Base-by-base conservation (phyloP, 2,888 invertebrate species). In the Electrophaes corylata region DNA sequence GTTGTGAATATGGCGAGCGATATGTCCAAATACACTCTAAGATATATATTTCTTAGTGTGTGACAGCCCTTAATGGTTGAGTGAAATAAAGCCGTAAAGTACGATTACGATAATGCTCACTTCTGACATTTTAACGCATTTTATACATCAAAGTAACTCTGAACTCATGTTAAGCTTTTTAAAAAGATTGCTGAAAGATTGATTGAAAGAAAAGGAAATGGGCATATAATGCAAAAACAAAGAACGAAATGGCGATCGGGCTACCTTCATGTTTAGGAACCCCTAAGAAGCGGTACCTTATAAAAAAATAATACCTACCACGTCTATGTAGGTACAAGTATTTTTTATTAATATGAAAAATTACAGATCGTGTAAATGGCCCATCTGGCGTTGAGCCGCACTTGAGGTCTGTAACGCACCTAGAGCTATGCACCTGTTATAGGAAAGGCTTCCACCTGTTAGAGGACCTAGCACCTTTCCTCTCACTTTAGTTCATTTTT, bases 81-180 rank as follows among this genome's bases (percentile, higher is more conserved):
- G 23, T 43, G 20, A 43, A 40, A 41, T 33, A 23, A 31, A 19
- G 19, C 26, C 39, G 39, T 39, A 18, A n/a, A 29, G 18, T 18
- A 43, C 33, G 50, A 43, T 41, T 35, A 33, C 41, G 41, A 50
- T 33, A 50, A 43, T 43, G 50, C 20, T 33, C 31, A 43, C 20
- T 33, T 50, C 50, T 33, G 41, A 50, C 50, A 41, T 43, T 33
- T 33, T 33, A 43, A 50, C 20, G 31, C 18, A 18, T 12, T 50
- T 20, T 50, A 50, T 43, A 51, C 35, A 35, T 41, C 18, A 31
- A 33, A 14, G 31, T 19, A n/a, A 8, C 18, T 8, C 4, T 11
- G 10, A 40, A 39, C 16, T 26, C 10, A 26, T 1, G 3, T 26
- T 26, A 16, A 31, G 29, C 31, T 29, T 19, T 45, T 33, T 18